A percentile compares a stretch with the other conserved stretches of the same genome.
Conservation (phyloP, 1,140 invertebrate genomes). For the Adoxophyes honmai region DNA sequence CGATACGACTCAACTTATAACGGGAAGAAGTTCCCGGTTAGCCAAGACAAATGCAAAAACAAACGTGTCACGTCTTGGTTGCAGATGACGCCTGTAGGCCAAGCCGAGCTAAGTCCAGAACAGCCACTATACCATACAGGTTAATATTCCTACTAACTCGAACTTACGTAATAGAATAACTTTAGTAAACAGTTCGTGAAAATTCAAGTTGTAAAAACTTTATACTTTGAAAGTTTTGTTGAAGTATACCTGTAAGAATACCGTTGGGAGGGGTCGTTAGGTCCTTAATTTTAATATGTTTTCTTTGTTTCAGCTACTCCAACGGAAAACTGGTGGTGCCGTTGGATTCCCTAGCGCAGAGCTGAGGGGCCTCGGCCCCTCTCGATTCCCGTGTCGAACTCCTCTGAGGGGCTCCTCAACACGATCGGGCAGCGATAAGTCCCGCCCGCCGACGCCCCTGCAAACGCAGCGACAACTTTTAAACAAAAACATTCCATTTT, state of each 20-base stretch:
- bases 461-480: not conserved
- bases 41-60: conserved; percentile 34
- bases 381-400: conserved; percentile 51
- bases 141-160: conserved; percentile 35
- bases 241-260: conserved; percentile 13
- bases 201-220: not conserved
- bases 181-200: conserved; percentile 1
- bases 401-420: conserved; percentile 51
- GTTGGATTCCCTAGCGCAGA: conserved; percentile 76
- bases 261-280: not conserved
- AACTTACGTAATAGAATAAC: conserved; percentile 5
- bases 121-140: conserved; percentile 71
- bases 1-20: conserved; percentile 44
- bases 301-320: conserved; percentile 72
- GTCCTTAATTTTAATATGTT: conserved; percentile 26
- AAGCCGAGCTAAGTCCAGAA: conserved; percentile 76
- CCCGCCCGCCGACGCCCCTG: not conserved
- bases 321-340: conserved; percentile 77
- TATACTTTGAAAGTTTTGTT: conserved; percentile 22
- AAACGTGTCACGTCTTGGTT: conserved; percentile 59
- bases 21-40: conserved; percentile 46
- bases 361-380: conserved; percentile 61
- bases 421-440: conserved; percentile 36
- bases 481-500: conserved; percentile 43
- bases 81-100: conserved; percentile 73